phyloP scores from a whole-genome alignment of 2,113 vertebrate genomes.

The Prietella phreatophila region DNA sequence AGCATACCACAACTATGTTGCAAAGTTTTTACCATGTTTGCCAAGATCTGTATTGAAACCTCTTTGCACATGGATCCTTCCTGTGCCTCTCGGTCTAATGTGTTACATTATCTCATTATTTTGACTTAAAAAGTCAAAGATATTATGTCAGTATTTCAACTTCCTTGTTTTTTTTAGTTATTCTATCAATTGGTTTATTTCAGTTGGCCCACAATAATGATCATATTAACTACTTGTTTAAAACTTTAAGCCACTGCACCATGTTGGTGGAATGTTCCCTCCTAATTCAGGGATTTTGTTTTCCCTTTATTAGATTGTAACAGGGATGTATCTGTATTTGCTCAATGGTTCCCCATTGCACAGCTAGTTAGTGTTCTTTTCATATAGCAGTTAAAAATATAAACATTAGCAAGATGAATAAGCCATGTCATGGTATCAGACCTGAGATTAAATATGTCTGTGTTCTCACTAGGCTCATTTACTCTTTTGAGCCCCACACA shows the following conservation, averaged over 20 bases:
- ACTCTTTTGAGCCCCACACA: background rate
- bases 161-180: background rate
- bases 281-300: background rate
- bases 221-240: background rate
- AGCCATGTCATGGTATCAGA: background rate
- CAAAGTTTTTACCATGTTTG: background rate
- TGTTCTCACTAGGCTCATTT: background rate
- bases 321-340: background rate
- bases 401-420: background rate
- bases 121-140: no score
- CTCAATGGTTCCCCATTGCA: background rate
- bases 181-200: background rate
- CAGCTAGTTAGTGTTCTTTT: background rate
- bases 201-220: background rate
- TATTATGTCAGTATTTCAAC: no score
- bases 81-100: background rate
- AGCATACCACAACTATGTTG: no score
- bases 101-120: background rate
- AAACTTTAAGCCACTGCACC: background rate
- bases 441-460: background rate
- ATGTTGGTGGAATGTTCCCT: background rate
- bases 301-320: background rate
- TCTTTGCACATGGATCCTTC: background rate
- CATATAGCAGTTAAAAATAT: background rate
- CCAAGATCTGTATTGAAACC: background rate